Percentiles rank a stretch among this genome's conserved stretches.
Evolutionary conservation across 2,888 invertebrate genomes (phyloP).

Genomic region (Diadegma fenestrale): DNA sequence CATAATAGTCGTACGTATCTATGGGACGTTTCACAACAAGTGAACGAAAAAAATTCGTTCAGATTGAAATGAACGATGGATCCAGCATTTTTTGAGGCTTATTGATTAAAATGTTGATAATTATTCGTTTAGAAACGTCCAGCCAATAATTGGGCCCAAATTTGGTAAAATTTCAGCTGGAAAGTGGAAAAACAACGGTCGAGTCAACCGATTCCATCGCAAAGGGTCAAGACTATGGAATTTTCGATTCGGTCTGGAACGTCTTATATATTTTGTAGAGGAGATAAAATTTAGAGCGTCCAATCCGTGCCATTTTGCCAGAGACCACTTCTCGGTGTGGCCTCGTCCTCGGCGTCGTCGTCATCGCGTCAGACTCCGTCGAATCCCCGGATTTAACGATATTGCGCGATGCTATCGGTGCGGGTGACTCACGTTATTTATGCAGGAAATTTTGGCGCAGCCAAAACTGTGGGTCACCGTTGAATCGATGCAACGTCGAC

Average conservation of each 20-base stretch:
- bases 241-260: neutral
- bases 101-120: neutral
- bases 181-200: neutral
- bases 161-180: neutral
- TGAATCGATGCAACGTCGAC: slow-evolving; percentile 42
- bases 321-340: slow-evolving; percentile 51
- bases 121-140: neutral
- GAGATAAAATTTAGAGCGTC: slow-evolving; percentile 32
- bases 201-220: neutral
- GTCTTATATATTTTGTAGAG: slow-evolving; percentile 6
- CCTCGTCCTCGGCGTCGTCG: slow-evolving; percentile 51
- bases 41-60: neutral
- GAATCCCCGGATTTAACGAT: slow-evolving; percentile 64
- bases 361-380: slow-evolving; percentile 46
- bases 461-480: slow-evolving; percentile 34
- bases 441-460: slow-evolving; percentile 50
- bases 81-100: too few relatives aligned
- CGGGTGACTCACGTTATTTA: slow-evolving; percentile 55
- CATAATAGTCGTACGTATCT: slow-evolving; percentile 5
- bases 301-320: slow-evolving; percentile 38
- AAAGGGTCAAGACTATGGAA: neutral
- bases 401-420: slow-evolving; percentile 62
- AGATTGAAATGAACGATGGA: slow-evolving; percentile 1
- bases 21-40: slow-evolving; percentile 7
- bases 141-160: neutral